phyloP scores from a whole-genome alignment of 1,140 invertebrate species.

The Oppia nitens region DNA sequence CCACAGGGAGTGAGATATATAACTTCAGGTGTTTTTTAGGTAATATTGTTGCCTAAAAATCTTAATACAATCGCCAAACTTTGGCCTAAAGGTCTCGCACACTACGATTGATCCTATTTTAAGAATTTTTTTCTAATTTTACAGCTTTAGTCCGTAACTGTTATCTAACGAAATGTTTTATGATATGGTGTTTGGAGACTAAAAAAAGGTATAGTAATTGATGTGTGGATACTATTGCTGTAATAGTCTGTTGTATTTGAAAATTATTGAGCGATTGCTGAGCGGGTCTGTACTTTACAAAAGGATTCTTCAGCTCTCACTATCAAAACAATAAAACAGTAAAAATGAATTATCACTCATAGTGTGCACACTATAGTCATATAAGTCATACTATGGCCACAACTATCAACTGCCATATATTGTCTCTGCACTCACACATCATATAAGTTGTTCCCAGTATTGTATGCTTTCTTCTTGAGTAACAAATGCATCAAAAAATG shows the following conservation, averaged over 20 bases:
- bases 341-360: background rate
- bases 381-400: background rate
- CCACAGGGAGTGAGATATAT: background rate
- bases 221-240: background rate
- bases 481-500: background rate
- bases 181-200: background rate
- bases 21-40: background rate
- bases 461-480: background rate
- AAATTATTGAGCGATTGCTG: too few relatives aligned
- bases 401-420: too few relatives aligned
- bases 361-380: background rate
- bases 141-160: background rate
- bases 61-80: background rate
- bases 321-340: background rate
- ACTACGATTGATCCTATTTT: background rate
- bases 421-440: too few relatives aligned
- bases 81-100: background rate
- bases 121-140: background rate
- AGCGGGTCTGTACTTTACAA: background rate
- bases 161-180: background rate
- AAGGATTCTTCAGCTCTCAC: background rate
- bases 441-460: too few relatives aligned
- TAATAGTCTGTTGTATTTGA: too few relatives aligned
- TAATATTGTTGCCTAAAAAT: background rate
- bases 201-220: background rate